Percentiles rank a stretch among this genome's conserved stretches.
phyloP scores from a whole-genome alignment of 2,888 invertebrate genomes.

The Slavum lentiscoides region DNA sequence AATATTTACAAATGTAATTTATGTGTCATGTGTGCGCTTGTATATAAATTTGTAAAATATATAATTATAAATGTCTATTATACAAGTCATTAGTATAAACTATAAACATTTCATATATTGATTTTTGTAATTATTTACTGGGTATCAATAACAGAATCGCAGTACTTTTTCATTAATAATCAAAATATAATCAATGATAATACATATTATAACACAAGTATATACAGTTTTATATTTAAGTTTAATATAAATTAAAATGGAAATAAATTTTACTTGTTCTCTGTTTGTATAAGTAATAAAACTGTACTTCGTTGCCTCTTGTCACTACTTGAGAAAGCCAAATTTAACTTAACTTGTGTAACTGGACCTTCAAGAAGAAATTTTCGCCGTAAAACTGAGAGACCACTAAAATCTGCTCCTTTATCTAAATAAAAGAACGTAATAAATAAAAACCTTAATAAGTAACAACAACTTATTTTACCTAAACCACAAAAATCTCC shows the following conservation, averaged over 20 bases:
- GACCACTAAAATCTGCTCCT: conserved; percentile 86
- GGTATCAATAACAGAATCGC: no score
- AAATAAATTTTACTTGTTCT: conserved; percentile 68
- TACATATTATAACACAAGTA: not conserved
- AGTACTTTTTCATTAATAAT: no score
- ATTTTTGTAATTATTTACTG: no score
- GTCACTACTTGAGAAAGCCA: conserved; percentile 85
- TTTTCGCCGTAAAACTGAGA: conserved; percentile 78
- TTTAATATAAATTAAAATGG: not conserved
- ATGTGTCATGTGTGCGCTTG: not conserved
- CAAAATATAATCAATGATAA: no score
- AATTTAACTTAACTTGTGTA: conserved; percentile 75
- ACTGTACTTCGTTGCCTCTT: conserved; percentile 77
- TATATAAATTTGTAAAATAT: not conserved
- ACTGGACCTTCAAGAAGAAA: conserved; percentile 75
- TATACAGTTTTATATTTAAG: not conserved
- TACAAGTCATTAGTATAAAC: no score
- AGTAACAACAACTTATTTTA: conserved; percentile 56
- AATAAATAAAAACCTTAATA: not conserved
- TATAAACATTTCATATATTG: no score
- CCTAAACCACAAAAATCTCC: conserved; percentile 83
- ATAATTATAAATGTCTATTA: not conserved
- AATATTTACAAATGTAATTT: not conserved
- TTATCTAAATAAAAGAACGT: conserved; percentile 66
- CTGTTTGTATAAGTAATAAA: conserved; percentile 78